phyloP scores from a whole-genome alignment of 2,888 invertebrate species.

The Xanthorhoe spadicearia region DNA sequence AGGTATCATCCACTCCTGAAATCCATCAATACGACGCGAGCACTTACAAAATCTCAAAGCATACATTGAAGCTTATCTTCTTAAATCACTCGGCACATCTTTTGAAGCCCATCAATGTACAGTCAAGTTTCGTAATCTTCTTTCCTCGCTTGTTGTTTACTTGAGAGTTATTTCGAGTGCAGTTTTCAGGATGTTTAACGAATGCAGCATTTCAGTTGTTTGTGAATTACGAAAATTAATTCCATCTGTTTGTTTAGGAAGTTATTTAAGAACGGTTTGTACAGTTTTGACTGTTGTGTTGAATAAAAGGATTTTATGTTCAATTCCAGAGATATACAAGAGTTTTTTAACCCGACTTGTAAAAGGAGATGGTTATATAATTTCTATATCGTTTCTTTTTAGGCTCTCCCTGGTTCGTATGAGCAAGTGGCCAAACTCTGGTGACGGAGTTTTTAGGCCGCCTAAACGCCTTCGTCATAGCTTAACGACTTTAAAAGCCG shows the following conservation, averaged over 20 bases:
- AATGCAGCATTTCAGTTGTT: constrained; percentile 26
- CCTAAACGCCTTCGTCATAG: too few species aligned
- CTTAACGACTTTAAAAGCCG: too few species aligned
- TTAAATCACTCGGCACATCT: neutral
- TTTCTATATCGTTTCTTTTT: too few species aligned
- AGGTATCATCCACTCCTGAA: too few species aligned
- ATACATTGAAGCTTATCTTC: constrained; percentile 7
- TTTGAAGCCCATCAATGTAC: neutral
- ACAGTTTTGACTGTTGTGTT: too few species aligned
- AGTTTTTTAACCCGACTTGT: too few species aligned
- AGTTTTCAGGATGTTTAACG: constrained; percentile 21
- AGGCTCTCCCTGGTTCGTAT: too few species aligned
- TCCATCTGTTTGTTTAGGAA: constrained; percentile 13
- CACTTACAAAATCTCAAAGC: neutral
- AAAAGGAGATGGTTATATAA: too few species aligned
- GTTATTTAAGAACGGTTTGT: constrained; percentile 6
- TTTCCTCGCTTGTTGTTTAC: constrained; percentile 1
- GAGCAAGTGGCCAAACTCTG: too few species aligned
- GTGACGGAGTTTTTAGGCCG: too few species aligned
- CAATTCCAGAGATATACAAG: too few species aligned
- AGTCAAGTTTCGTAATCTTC: neutral
- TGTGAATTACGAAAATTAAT: constrained; percentile 22
- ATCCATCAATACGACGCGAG: neutral
- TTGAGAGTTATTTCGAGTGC: constrained; percentile 12
- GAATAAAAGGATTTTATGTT: too few species aligned